Base-by-base conservation (phyloP, 2,888 invertebrate species). In the Priapulus caudatus region DNA sequence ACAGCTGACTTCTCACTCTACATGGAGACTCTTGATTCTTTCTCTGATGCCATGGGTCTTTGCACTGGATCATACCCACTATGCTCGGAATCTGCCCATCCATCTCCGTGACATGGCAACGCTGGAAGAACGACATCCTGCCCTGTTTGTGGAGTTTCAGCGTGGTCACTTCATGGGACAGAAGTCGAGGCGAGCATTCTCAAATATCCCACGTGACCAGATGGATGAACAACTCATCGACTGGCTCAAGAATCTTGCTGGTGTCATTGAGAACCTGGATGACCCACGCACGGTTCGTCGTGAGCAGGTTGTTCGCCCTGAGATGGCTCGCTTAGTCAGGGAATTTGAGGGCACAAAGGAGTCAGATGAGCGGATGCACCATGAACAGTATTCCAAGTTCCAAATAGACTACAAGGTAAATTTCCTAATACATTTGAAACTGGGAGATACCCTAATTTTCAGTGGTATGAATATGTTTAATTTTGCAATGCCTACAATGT, bases 51-150 rank as follows among this genome's bases (percentile, higher is more conserved):
- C 45, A 20, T 54, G 48, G 51, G 52, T 59, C 24, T 56, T 59
- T 49, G 51, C 53, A 2, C 23, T 56, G n/a, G n/a, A n/a, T 43
- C 55, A 59, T 49, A 45, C 45, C 4, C 44, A 56, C 48, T 59
- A 59, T 45, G 58, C 53, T 3, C 46, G 55, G 10, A 55, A 49
- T 54, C n/a, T 58, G 18, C 24, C 53, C 15, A 50, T 59, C 5
- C 57, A 58, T 51, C 16, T 59, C 5, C 24, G 47, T 18, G 52
- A 54, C 44, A 49, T 58, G 52, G 33, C n/a, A 23, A 15, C 52
- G 16, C 23, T 52, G 16, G 24, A 52, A 23, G 18, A 24, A 24
- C 15, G 3, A 3, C 47, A 52, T 21, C 54, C 54, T 18, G 49
- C 15, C 10, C 16, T 54, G 19, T 45, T 16, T 48, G 20, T 4